These are phyloP conservation scores for Idaea aversata DNA, from an alignment of 2,888 invertebrate species.

Conservation along the genomic window DNA sequence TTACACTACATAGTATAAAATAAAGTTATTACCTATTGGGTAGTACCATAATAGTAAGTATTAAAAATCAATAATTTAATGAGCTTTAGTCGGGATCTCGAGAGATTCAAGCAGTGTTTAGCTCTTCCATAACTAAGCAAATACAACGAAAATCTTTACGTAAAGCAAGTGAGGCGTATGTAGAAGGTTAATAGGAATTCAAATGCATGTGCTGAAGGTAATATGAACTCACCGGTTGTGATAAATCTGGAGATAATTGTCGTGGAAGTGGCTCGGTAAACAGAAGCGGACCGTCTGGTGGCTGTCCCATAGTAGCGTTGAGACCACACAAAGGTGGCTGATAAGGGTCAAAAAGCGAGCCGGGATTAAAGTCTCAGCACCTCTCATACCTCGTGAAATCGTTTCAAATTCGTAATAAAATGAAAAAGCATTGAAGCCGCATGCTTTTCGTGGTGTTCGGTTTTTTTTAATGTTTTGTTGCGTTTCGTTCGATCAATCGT, in stretches of 20 bases:
- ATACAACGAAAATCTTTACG: background rate
- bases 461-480: background rate
- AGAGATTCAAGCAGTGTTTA: background rate
- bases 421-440: background rate
- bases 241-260: constrained; percentile 77
- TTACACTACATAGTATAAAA: too few relatives aligned
- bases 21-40: too few relatives aligned
- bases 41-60: background rate
- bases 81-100: background rate
- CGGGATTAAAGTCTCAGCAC: constrained; percentile 78
- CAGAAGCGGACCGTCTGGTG: constrained; percentile 77
- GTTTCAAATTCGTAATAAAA: constrained; percentile 3
- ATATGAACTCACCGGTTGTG: constrained; percentile 74
- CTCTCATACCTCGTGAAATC: constrained; percentile 57
- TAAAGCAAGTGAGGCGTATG: background rate
- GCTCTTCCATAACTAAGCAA: background rate
- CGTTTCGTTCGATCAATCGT: background rate
- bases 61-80: background rate
- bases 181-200: background rate
- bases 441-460: background rate
- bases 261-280: constrained; percentile 73
- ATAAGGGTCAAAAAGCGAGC: constrained; percentile 85
- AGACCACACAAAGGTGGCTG: constrained; percentile 84
- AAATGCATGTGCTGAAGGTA: background rate
- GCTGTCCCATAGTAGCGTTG: constrained; percentile 84